phyloP scores from a whole-genome alignment of 2,888 invertebrate species.

The Caenorhabditis plicata region DNA sequence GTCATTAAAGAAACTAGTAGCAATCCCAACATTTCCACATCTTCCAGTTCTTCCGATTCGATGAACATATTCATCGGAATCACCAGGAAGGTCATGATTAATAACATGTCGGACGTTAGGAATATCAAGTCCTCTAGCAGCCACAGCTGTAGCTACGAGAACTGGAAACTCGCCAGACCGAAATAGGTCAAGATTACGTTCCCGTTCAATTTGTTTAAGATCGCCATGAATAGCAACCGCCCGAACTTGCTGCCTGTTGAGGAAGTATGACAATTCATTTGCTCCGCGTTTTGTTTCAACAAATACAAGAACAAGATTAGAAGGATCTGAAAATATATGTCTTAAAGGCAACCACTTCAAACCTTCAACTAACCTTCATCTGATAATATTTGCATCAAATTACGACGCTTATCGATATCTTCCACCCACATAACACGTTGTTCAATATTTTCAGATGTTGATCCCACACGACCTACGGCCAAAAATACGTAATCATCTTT shows the following conservation, averaged over 20 bases:
- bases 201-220: conserved; percentile 84
- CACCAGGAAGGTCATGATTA: conserved; percentile 48
- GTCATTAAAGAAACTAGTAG: conserved; percentile 52
- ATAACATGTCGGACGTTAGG: conserved; percentile 48
- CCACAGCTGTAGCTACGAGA: conserved; percentile 53
- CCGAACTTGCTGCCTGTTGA: conserved; percentile 32
- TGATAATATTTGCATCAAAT: conserved; percentile 88
- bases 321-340: conserved; percentile 34
- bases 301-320: conserved; percentile 84
- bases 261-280: conserved; percentile 86
- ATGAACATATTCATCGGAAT: conserved; percentile 52
- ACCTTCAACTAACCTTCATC: conserved; percentile 17
- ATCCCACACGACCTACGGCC: conserved; percentile 97
- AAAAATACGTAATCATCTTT: conserved; percentile 94
- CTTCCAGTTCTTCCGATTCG: conserved; percentile 52
- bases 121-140: conserved; percentile 52
- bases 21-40: conserved; percentile 46
- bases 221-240: conserved; percentile 98
- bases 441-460: conserved; percentile 98
- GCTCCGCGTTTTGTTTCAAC: conserved; percentile 99
- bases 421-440: conserved; percentile 94
- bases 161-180: conserved; percentile 71
- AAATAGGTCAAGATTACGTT: conserved; percentile 43
- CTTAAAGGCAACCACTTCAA: neutral
- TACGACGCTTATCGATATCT: conserved; percentile 92